Evolutionary conservation across 2,888 invertebrate species (phyloP).

Genomic region (Allophyes oxyacanthae): DNA sequence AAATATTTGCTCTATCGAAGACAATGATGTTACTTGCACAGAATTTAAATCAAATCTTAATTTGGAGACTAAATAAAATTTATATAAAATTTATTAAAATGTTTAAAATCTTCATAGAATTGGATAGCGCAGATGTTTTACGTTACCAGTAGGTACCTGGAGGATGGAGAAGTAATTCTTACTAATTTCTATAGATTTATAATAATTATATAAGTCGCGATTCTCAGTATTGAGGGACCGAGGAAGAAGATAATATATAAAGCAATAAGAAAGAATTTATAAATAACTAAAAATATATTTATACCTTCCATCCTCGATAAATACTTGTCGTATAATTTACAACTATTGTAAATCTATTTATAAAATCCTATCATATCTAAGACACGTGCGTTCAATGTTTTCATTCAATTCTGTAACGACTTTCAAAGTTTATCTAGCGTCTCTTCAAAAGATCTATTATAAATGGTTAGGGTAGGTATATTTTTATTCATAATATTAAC

Average conservation of each 20-base stretch:
- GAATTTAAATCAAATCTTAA: not conserved
- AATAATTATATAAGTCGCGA: too few species aligned
- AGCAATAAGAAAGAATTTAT: too few species aligned
- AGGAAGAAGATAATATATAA: too few species aligned
- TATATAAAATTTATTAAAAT: too few species aligned
- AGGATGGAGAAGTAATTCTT: too few species aligned
- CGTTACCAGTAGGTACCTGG: too few species aligned
- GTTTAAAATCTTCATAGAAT: too few species aligned
- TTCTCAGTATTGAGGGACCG: too few species aligned
- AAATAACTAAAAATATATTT: conserved; percentile 1
- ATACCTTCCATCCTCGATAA: conserved; percentile 9
- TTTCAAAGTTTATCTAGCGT: conserved; percentile 52
- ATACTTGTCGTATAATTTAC: conserved; percentile 19
- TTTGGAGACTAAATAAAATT: too few species aligned
- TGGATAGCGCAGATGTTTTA: too few species aligned
- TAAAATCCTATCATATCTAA: conserved; percentile 52
- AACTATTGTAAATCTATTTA: conserved; percentile 49
- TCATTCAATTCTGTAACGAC: conserved; percentile 33
- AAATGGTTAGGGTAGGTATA: conserved; percentile 13
- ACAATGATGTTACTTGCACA: not conserved
- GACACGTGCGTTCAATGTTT: conserved; percentile 54
- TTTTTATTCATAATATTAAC: conserved; percentile 10
- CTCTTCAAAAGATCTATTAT: conserved; percentile 39
- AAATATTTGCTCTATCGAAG: not conserved
- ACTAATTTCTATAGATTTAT: too few species aligned